Percentiles rank a stretch among this genome's conserved stretches.
phyloP scores from a whole-genome alignment of 2,113 vertebrate genomes.

The zebrafish (Danio rerio) region DNA sequence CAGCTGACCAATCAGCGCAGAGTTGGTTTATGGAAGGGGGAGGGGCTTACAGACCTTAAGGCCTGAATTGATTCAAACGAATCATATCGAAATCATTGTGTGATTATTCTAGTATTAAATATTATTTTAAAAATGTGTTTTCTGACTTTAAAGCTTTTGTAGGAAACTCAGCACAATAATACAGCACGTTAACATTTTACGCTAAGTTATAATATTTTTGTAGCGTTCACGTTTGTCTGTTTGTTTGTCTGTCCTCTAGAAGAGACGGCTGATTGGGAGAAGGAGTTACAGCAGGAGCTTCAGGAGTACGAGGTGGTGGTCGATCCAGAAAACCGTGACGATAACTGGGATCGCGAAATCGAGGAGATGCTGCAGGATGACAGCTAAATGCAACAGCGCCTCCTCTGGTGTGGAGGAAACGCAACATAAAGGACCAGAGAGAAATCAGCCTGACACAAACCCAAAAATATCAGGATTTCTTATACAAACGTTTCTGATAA shows the following conservation, averaged over 20 bases:
- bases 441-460: not conserved
- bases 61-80: too few relatives aligned
- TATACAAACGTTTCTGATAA: not conserved
- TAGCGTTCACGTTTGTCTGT: too few relatives aligned
- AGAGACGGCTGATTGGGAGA: slow-evolving; percentile 91
- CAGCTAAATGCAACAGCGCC: slow-evolving; percentile 66
- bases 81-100: too few relatives aligned
- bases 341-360: slow-evolving; percentile 95
- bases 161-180: too few relatives aligned
- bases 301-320: slow-evolving; percentile 94
- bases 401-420: slow-evolving; percentile 30
- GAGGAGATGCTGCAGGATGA: slow-evolving; percentile 92
- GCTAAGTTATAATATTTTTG: too few relatives aligned
- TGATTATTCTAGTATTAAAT: too few relatives aligned
- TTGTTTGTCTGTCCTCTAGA: slow-evolving; percentile 66
- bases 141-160: too few relatives aligned
- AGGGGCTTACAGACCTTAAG: too few relatives aligned
- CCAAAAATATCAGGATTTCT: not conserved
- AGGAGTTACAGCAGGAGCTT: slow-evolving; percentile 92
- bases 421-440: not conserved
- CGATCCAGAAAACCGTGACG: slow-evolving; percentile 86
- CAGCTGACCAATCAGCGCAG: too few relatives aligned
- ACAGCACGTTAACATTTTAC: too few relatives aligned
- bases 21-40: too few relatives aligned
- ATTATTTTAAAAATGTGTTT: too few relatives aligned